Percentiles rank a stretch among this genome's conserved stretches.
Evolutionary conservation across 2,113 vertebrate genomes (phyloP).

Genomic region (Percina caprodes): DNA sequence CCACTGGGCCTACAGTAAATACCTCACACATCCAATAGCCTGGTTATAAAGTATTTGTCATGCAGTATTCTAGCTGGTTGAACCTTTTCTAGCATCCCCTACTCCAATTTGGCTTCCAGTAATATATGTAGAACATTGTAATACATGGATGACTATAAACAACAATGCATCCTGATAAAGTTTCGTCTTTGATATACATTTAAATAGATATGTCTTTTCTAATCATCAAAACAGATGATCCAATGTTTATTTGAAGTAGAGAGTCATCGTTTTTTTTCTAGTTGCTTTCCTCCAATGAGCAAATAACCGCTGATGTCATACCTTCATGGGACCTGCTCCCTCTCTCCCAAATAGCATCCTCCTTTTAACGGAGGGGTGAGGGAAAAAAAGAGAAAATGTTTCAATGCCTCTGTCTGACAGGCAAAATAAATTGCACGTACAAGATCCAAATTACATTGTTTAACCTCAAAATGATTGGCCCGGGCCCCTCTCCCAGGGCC

Average conservation of each 20-base stretch:
- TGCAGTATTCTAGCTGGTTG: background rate
- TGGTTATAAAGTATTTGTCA: background rate
- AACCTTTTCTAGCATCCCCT: background rate
- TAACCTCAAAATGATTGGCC: constrained; percentile 87
- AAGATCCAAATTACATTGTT: constrained; percentile 88
- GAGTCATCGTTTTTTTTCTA: constrained; percentile 43
- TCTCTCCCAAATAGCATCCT: constrained; percentile 68
- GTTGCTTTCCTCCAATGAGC: constrained; percentile 34
- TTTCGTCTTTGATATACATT: background rate
- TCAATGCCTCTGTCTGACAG: constrained; percentile 77
- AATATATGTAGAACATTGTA: background rate
- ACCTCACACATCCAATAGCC: background rate
- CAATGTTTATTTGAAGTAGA: constrained; percentile 25
- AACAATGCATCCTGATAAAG: background rate
- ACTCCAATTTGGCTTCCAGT: background rate
- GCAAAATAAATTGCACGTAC: constrained; percentile 86
- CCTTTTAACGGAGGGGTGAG: constrained; percentile 57
- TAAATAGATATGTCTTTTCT: background rate
- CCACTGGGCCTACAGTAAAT: background rate
- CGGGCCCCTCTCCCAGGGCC: constrained; percentile 78
- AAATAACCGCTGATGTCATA: constrained; percentile 61
- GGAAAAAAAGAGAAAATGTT: constrained; percentile 73
- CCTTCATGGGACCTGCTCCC: constrained; percentile 52
- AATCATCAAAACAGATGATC: background rate
- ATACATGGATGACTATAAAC: background rate